Conservation (phyloP, 1,140 invertebrate genomes). For the Tetramorium parvispinum region DNA sequence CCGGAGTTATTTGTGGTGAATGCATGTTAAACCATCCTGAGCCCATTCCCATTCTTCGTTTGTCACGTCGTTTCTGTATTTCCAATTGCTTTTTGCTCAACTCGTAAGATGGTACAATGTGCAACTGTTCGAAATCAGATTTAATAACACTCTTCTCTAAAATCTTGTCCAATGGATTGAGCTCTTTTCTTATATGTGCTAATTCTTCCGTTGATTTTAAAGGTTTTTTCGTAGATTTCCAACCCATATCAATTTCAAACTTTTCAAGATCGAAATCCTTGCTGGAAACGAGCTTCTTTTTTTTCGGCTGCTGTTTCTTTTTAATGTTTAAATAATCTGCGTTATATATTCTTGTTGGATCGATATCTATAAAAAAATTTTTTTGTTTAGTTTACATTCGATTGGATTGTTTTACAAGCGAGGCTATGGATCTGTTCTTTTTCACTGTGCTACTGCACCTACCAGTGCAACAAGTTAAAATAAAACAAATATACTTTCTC, state of each 20-base stretch:
- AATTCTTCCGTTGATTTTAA: not conserved
- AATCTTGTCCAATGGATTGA: conserved; percentile 76
- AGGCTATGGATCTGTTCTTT: too few relatives aligned
- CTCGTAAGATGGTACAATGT: conserved; percentile 87
- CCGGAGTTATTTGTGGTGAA: conserved; percentile 95
- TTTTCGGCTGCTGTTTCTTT: conserved; percentile 38
- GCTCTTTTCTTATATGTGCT: conserved; percentile 62
- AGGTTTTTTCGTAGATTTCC: conserved; percentile 76
- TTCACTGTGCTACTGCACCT: too few relatives aligned
- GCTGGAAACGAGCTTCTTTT: not conserved
- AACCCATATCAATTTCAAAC: conserved; percentile 84
- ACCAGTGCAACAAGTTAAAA: too few relatives aligned
- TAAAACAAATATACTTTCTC: too few relatives aligned
- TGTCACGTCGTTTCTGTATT: conserved; percentile 86
- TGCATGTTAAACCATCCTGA: conserved; percentile 95
- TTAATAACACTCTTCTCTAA: conserved; percentile 89
- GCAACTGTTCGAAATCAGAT: conserved; percentile 89
- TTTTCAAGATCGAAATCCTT: conserved; percentile 78
- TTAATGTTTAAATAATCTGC: conserved; percentile 20
- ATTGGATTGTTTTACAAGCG: too few relatives aligned
- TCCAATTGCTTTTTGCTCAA: conserved; percentile 87
- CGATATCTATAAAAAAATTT: not conserved
- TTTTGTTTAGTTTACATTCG: too few relatives aligned
- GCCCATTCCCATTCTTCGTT: conserved; percentile 92
- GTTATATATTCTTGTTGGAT: not conserved